Evolutionary conservation across 2,113 vertebrate genomes (phyloP).

Genomic region (Nestor notabilis): DNA sequence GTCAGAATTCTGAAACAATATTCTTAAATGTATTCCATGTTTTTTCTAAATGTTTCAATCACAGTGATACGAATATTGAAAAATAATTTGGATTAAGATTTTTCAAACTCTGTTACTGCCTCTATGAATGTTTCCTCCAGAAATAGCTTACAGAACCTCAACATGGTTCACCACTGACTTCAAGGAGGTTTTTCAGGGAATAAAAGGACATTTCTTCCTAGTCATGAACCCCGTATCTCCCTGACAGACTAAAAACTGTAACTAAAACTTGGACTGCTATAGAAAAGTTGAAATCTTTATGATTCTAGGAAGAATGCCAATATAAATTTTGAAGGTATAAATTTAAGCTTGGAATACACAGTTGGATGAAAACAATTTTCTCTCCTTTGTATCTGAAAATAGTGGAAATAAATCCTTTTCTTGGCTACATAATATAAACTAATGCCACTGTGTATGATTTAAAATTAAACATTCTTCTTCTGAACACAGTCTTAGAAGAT

Average conservation of each 20-base stretch:
- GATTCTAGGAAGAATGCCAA: constrained; percentile 10
- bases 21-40: not conserved
- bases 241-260: not conserved
- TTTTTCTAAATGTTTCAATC: not conserved
- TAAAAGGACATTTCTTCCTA: not conserved
- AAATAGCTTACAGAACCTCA: not conserved
- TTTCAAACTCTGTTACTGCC: not conserved
- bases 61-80: not conserved
- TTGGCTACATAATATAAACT: not conserved
- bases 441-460: not conserved
- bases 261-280: not conserved
- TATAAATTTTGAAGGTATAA: not conserved
- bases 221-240: not conserved
- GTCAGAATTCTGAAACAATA: not conserved
- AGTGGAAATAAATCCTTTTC: not conserved
- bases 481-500: not conserved
- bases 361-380: not conserved
- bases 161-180: not conserved
- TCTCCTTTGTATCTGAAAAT: not conserved
- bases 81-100: not conserved
- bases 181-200: not conserved
- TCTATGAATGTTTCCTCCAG: not conserved
- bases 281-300: not conserved
- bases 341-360: not conserved
- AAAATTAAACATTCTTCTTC: constrained; percentile 1